phyloP scores from a whole-genome alignment of 1,140 invertebrate species.

The Drosophila erecta region DNA sequence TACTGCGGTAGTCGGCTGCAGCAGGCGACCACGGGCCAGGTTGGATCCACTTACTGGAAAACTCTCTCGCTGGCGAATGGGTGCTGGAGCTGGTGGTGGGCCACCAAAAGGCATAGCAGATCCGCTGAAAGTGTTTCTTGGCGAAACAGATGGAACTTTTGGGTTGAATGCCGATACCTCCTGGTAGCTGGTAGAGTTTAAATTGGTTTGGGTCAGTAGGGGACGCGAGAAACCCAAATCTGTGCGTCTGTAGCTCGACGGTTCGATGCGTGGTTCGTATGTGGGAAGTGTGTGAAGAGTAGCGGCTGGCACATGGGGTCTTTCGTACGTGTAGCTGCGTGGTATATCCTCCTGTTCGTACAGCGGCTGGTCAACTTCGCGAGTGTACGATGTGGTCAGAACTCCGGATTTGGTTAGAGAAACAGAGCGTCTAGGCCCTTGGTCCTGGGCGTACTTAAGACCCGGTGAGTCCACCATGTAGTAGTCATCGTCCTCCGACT shows the following conservation, averaged over 20 bases:
- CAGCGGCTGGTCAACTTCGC: slow-evolving; percentile 40
- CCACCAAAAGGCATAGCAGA: slow-evolving; percentile 43
- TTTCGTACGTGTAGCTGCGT: slow-evolving; percentile 56
- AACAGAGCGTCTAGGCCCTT: slow-evolving; percentile 46
- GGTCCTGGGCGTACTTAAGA: slow-evolving; percentile 3
- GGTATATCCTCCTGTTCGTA: slow-evolving; percentile 33
- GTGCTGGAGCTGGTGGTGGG: not conserved
- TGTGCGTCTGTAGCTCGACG: slow-evolving; percentile 22
- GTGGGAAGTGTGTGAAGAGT: slow-evolving; percentile 14
- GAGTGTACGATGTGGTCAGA: slow-evolving; percentile 71
- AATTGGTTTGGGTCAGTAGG: slow-evolving; percentile 44
- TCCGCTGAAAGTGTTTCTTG: slow-evolving; percentile 50
- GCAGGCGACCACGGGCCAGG: slow-evolving; percentile 30
- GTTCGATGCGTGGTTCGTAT: slow-evolving; percentile 43
- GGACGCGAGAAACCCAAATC: slow-evolving; percentile 30
- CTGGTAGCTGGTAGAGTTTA: slow-evolving; percentile 66
- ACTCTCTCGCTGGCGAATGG: slow-evolving; percentile 32
- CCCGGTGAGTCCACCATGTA: slow-evolving; percentile 22
- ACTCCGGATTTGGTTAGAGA: slow-evolving; percentile 69
- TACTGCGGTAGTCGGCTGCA: slow-evolving; percentile 45
- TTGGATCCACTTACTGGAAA: slow-evolving; percentile 4
- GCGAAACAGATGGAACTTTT: not conserved
- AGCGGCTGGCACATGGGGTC: slow-evolving; percentile 23
- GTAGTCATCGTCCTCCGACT: slow-evolving; percentile 70
- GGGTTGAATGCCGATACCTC: slow-evolving; percentile 25